Conservation (phyloP, 2,797 vertebrate genomes). For the Rhabdophis nuchalis region DNA sequence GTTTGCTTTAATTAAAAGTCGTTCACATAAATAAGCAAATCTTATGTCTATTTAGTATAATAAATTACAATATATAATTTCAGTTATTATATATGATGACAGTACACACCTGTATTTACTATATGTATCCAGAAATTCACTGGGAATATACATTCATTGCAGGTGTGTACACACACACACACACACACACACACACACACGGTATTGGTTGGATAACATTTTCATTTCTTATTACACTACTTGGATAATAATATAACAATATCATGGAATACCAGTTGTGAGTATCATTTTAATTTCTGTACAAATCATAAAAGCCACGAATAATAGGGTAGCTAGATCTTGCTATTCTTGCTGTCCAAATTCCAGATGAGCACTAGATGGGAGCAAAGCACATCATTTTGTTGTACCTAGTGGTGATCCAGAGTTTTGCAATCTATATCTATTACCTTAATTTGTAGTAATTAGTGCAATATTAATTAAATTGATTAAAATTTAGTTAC, state of each 20-base stretch:
- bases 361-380: neutral
- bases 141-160: neutral
- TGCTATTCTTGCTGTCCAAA: neutral
- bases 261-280: neutral
- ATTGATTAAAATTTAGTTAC: neutral
- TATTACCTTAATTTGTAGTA: neutral
- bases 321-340: neutral
- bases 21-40: neutral
- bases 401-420: neutral
- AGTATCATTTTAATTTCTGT: neutral
- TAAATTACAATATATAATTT: neutral
- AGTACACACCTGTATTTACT: neutral
- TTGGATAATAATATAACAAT: neutral
- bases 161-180: too few relatives aligned
- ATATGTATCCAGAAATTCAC: neutral
- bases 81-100: neutral
- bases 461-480: neutral
- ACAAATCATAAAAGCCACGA: accelerated
- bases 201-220: neutral
- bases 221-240: neutral
- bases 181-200: too few relatives aligned
- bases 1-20: neutral
- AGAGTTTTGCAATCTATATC: neutral
- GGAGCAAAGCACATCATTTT: neutral
- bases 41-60: neutral